Evolutionary conservation across 2,888 invertebrate genomes (phyloP).

Genomic region (Rotaria macrura): DNA sequence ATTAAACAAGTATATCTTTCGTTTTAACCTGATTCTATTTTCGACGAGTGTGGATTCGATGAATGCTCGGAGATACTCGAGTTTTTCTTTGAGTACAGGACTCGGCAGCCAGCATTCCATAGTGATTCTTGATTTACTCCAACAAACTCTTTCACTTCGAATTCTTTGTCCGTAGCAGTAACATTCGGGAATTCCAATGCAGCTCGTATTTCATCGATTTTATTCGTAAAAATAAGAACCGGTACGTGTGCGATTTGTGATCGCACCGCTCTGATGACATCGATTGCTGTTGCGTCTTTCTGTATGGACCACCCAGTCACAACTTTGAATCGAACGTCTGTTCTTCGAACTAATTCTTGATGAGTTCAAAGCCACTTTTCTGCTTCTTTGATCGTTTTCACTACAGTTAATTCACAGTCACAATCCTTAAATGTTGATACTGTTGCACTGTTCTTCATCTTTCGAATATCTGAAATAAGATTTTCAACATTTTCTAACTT

Average conservation of each 20-base stretch:
- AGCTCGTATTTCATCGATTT: not conserved
- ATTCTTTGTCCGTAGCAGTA: not conserved
- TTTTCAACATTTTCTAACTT: not conserved
- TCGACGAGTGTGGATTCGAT: too few species aligned
- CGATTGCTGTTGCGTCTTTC: not conserved
- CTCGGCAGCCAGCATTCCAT: not conserved
- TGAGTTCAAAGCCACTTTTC: not conserved
- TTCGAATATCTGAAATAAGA: not conserved
- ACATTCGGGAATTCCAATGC: not conserved
- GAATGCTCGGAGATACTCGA: too few species aligned
- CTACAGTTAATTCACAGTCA: not conserved
- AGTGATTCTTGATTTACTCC: not conserved
- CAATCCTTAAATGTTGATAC: not conserved
- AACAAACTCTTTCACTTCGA: not conserved
- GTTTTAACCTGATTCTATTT: too few species aligned
- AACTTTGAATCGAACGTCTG: not conserved
- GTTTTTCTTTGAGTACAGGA: too few species aligned
- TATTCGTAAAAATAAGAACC: not conserved
- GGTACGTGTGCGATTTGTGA: not conserved
- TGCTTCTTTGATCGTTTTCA: not conserved
- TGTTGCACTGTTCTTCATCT: not conserved
- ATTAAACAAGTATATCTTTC: too few species aligned
- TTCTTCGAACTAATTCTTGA: not conserved
- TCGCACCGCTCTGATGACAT: not conserved
- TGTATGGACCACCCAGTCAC: not conserved